Base-by-base conservation (phyloP, 1,140 invertebrate species). In the Drosophila funebris region DNA sequence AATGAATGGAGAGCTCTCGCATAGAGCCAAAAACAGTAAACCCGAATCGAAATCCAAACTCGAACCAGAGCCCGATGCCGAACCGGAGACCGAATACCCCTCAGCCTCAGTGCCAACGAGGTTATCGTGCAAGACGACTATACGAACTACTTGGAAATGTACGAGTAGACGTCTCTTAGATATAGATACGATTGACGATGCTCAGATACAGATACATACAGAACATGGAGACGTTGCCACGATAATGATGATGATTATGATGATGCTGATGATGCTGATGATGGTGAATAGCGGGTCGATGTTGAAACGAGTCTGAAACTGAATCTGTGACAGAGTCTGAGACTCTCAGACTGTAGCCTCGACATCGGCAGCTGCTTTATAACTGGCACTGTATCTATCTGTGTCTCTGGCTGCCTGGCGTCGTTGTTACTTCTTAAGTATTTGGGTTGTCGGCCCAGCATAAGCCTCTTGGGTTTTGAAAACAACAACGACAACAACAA, bases 381-480 rank as follows among this genome's bases (percentile, higher is more conserved):
- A 61, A 9, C 18, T 22, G 43, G 22, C 46, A 39, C 31, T 50
- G 43, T 43, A 3, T 37, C 36, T 37, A 8, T 37, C n/a, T 37
- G 5, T 39, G n/a, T 41, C 39, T 24, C 18, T 9, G 14, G 43
- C 31, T 13, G n/a, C 36, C 41, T 14, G 16, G 14, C 48, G 14
- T 33, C 36, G 16, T 43, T 61, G 64, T 44, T 67, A 76, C 64
- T 68, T 63, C 74, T 87, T 43, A 72, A 71, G 68, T 71, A 71
- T 78, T 87, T 81, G 74, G 82, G 61, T 71, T 85, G 81, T 84
- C 72, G 76, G 66, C 50, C 57, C 71, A 52, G 43, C 81, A 73
- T 87, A 85, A 85, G 82, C 82, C 82, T 75, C 78, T 87, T 85
- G 82, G 80, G 80, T 48, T 76, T 69, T 50, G 18, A 54, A 9